phyloP scores from a whole-genome alignment of 2,113 vertebrate genomes.

The Ochotona curzoniae region DNA sequence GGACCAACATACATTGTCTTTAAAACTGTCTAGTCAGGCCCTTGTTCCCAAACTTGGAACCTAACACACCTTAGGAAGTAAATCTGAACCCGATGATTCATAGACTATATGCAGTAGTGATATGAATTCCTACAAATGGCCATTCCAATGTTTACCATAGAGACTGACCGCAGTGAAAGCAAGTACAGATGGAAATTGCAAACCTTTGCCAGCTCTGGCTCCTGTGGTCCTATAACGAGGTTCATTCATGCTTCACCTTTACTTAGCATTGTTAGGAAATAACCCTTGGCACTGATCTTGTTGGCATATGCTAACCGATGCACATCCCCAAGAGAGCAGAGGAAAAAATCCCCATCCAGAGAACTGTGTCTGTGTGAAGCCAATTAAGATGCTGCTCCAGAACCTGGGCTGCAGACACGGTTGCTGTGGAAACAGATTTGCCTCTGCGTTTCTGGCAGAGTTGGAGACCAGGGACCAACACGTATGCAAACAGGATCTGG shows the following conservation, averaged over 20 bases:
- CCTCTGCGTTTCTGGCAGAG: constrained; percentile 59
- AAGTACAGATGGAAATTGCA: constrained; percentile 56
- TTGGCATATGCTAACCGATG: constrained; percentile 50
- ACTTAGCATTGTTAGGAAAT: constrained; percentile 58
- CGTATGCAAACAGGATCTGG: constrained; percentile 15
- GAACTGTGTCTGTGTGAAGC: not conserved
- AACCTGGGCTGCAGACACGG: constrained; percentile 34
- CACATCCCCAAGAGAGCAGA: not conserved
- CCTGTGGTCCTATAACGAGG: constrained; percentile 25
- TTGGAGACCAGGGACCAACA: not conserved
- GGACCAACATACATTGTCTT: not conserved
- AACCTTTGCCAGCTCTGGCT: constrained; percentile 23
- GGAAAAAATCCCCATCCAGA: not conserved
- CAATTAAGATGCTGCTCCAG: constrained; percentile 51
- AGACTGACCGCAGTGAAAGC: constrained; percentile 24
- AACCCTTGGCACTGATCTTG: constrained; percentile 60
- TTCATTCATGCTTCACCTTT: not conserved
- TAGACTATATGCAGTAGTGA: constrained; percentile 17
- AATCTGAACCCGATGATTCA: not conserved
- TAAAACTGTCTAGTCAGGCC: not conserved
- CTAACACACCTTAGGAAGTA: not conserved
- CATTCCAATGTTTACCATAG: not conserved
- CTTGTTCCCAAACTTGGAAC: not conserved
- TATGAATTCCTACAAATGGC: constrained; percentile 22
- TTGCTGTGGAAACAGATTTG: constrained; percentile 67